phyloP scores from a whole-genome alignment of 2,113 vertebrate species.

The Grantiella picta region DNA sequence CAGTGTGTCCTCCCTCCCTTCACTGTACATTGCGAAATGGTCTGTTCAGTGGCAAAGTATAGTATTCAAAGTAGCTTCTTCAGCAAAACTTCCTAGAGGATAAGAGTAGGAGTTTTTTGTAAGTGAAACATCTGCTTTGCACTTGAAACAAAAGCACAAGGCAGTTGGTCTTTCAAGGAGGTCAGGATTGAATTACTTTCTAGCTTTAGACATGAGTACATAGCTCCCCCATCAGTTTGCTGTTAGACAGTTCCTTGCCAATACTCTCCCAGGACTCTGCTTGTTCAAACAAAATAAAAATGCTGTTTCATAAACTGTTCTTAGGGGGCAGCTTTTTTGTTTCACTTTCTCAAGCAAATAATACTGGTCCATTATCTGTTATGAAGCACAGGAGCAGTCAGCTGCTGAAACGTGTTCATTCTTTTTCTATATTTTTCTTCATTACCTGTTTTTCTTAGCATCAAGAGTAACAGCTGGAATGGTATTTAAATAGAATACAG shows the following conservation, averaged over 20 bases:
- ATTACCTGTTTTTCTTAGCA: not conserved
- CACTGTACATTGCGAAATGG: not conserved
- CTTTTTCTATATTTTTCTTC: not conserved
- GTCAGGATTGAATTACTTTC: not conserved
- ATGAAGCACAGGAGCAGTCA: not conserved
- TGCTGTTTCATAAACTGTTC: not conserved
- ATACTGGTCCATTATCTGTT: not conserved
- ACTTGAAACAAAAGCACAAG: not conserved
- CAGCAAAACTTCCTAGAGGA: not conserved
- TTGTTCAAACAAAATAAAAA: not conserved
- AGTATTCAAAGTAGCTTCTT: conserved; percentile 5
- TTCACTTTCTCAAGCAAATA: not conserved
- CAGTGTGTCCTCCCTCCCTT: not conserved
- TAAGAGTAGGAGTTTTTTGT: not conserved
- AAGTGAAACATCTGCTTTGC: conserved; percentile 7
- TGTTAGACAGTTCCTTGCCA: not conserved
- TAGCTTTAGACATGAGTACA: not conserved
- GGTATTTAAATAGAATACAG: not conserved
- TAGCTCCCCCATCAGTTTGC: conserved; percentile 48
- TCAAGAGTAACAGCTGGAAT: not conserved
- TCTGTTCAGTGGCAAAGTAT: not conserved
- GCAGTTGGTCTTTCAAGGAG: not conserved
- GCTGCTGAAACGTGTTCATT: not conserved
- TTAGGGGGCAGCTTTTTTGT: not conserved
- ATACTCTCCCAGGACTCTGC: not conserved